These are phyloP conservation scores for Menura novaehollandiae DNA, from an alignment of 2,113 vertebrate species.

Conservation along the genomic window DNA sequence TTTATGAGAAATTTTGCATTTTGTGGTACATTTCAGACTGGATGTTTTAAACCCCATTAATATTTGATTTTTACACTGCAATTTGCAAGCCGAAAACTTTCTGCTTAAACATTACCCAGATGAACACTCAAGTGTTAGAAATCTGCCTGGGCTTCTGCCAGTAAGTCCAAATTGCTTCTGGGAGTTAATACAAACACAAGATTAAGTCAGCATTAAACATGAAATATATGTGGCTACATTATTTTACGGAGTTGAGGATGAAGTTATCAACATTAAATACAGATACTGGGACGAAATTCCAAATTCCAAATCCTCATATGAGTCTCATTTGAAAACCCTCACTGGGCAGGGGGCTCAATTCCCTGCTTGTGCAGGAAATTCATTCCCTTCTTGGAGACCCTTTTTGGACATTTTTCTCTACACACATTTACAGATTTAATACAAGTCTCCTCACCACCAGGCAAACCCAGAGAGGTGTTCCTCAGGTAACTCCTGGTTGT, in stretches of 20 bases:
- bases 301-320: background rate
- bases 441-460: background rate
- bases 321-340: background rate
- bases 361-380: background rate
- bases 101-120: background rate
- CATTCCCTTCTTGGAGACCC: background rate
- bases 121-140: background rate
- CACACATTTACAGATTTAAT: background rate
- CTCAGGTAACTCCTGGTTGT: background rate
- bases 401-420: background rate
- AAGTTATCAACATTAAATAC: background rate
- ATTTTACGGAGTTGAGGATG: background rate
- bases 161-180: background rate
- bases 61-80: background rate
- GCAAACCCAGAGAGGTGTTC: background rate
- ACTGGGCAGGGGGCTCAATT: background rate
- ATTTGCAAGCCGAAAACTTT: background rate
- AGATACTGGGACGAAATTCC: background rate
- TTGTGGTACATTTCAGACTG: background rate
- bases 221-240: background rate
- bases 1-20: background rate
- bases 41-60: background rate
- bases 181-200: slow-evolving; percentile 4
- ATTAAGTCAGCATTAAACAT: slow-evolving; percentile 12
- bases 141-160: background rate